A percentile compares a stretch with the other conserved stretches of the same genome.
These are phyloP conservation scores for Drosophila carrolli DNA, from an alignment of 1,140 invertebrate genomes.

Conservation along the genomic window DNA sequence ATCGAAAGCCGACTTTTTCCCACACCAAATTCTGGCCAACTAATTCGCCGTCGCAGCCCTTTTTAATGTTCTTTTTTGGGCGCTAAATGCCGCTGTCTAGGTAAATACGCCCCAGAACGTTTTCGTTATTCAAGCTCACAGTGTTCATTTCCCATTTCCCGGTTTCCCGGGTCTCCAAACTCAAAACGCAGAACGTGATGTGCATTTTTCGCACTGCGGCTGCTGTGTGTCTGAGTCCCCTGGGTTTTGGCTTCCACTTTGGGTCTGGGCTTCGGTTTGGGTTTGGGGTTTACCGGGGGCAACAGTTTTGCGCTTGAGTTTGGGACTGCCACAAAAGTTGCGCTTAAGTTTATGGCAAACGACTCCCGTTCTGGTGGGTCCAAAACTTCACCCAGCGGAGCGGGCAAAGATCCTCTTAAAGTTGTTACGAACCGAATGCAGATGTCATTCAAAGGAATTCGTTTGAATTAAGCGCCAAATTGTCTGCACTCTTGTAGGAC, in stretches of 20 bases:
- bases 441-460: conserved; percentile 66
- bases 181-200: conserved; percentile 76
- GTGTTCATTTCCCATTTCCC: conserved; percentile 23
- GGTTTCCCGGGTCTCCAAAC: conserved; percentile 47
- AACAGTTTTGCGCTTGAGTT: conserved; percentile 21
- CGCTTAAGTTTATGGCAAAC: conserved; percentile 66
- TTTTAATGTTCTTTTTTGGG: conserved; percentile 49
- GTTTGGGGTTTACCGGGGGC: conserved; percentile 11
- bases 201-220: conserved; percentile 77
- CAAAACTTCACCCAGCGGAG: conserved; percentile 19
- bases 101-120: conserved; percentile 65
- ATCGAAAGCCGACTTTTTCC: background rate
- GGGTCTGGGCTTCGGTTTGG: conserved; percentile 19
- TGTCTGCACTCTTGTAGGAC: conserved; percentile 41
- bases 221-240: conserved; percentile 27
- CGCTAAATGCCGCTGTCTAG: conserved; percentile 68
- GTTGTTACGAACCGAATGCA: conserved; percentile 46
- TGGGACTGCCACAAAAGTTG: conserved; percentile 63
- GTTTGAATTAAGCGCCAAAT: conserved; percentile 64
- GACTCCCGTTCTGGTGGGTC: conserved; percentile 18
- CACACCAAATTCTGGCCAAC: background rate
- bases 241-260: conserved; percentile 18
- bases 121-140: conserved; percentile 28
- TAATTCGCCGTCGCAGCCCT: conserved; percentile 18
- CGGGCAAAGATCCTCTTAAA: conserved; percentile 44